These are phyloP conservation scores for Helostoma temminkii DNA, from an alignment of 2,797 vertebrate genomes.

Conservation along the genomic window DNA sequence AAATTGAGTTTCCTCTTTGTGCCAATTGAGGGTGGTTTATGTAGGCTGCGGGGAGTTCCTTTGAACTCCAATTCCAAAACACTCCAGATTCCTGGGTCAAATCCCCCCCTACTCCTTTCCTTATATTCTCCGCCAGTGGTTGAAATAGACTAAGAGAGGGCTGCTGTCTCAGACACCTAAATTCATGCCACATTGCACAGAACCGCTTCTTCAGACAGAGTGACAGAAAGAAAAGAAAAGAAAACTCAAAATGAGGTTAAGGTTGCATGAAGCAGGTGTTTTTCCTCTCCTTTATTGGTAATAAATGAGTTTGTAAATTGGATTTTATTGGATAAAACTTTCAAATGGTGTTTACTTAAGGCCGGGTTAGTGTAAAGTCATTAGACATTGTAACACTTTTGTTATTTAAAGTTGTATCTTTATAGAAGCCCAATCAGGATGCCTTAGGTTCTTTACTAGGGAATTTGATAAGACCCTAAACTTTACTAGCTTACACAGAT, in stretches of 20 bases:
- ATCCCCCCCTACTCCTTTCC: constrained; percentile 41
- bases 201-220: constrained; percentile 50
- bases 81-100: constrained; percentile 83
- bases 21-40: constrained; percentile 91
- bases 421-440: constrained; percentile 55
- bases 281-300: constrained; percentile 80
- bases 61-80: constrained; percentile 86
- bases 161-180: constrained; percentile 78
- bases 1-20: constrained; percentile 91
- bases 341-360: constrained; percentile 73
- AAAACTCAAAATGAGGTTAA: constrained; percentile 70
- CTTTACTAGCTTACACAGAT: constrained; percentile 47
- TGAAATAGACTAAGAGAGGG: constrained; percentile 75
- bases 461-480: constrained; percentile 54
- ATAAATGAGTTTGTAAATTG: constrained; percentile 84
- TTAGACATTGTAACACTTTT: constrained; percentile 28
- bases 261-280: constrained; percentile 80
- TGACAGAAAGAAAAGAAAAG: constrained; percentile 63
- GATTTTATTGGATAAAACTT: constrained; percentile 81
- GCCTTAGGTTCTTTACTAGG: constrained; percentile 56
- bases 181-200: constrained; percentile 81
- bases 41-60: constrained; percentile 87
- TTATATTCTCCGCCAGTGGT: constrained; percentile 62
- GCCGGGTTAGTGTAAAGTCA: constrained; percentile 53
- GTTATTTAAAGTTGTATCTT: constrained; percentile 60